Conservation (phyloP, 2,797 vertebrate species). For the Glossophaga mutica region DNA sequence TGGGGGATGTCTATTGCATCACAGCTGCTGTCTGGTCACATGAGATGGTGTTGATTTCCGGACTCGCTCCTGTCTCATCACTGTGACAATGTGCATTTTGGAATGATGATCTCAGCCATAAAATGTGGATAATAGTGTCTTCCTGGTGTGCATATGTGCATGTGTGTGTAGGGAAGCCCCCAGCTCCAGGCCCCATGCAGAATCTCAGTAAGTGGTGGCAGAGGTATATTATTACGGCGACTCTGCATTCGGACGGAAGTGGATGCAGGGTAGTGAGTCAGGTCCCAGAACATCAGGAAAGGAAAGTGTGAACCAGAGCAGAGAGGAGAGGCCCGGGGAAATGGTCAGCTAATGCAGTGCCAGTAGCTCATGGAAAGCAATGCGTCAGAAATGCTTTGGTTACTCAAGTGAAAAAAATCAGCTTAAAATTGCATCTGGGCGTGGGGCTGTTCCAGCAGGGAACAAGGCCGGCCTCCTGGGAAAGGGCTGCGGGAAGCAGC, state of each 20-base stretch:
- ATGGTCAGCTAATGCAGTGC: neutral
- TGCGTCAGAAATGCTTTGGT: slow-evolving; percentile 67
- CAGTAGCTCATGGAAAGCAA: neutral
- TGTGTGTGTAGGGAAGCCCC: neutral
- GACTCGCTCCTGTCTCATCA: neutral
- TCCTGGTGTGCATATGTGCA: neutral
- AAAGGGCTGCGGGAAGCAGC: neutral
- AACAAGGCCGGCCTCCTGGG: slow-evolving; percentile 38
- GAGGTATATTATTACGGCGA: accelerated
- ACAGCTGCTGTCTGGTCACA: neutral
- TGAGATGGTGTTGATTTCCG: neutral
- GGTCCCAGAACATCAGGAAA: neutral
- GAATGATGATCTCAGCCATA: neutral
- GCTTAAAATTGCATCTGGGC: slow-evolving; percentile 75
- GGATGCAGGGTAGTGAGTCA: neutral
- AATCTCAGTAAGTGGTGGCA: neutral
- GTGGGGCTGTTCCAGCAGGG: slow-evolving; percentile 49
- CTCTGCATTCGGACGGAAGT: neutral
- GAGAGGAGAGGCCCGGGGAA: neutral
- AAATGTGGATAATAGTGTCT: neutral
- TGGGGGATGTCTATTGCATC: neutral
- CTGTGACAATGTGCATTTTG: neutral
- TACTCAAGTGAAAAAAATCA: slow-evolving; percentile 77
- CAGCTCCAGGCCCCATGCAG: neutral
- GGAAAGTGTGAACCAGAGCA: neutral